phyloP scores from a whole-genome alignment of 2,797 vertebrate genomes.

The Gambelia wislizenii region DNA sequence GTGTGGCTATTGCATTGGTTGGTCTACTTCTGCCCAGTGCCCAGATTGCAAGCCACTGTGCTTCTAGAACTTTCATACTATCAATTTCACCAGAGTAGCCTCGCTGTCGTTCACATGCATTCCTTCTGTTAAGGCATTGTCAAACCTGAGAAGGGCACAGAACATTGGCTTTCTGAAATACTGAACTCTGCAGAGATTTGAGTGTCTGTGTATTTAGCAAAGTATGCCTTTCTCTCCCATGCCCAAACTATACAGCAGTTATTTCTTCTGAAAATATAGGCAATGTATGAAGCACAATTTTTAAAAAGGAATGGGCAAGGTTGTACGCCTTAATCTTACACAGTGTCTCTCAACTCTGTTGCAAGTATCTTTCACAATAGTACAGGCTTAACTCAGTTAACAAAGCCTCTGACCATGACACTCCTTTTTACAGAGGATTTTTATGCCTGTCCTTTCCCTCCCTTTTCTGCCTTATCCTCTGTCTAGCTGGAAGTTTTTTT shows the following conservation, averaged over 20 bases:
- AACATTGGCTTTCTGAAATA: neutral
- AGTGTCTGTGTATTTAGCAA: neutral
- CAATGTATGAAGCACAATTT: neutral
- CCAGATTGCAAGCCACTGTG: neutral
- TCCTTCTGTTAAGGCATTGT: neutral
- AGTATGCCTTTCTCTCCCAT: neutral
- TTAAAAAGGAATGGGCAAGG: neutral
- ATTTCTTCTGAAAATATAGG: neutral
- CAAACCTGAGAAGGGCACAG: neutral
- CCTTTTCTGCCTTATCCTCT: no score
- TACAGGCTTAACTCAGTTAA: neutral
- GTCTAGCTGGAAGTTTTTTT: no score
- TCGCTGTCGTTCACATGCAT: neutral
- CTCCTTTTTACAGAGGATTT: no score
- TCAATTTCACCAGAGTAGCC: neutral
- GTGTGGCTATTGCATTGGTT: neutral
- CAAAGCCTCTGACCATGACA: no score
- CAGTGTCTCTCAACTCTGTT: neutral
- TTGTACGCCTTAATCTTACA: neutral
- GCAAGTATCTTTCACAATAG: neutral
- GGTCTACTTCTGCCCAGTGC: neutral
- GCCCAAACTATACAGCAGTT: neutral
- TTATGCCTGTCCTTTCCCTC: no score
- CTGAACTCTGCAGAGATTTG: neutral
- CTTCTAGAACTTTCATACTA: neutral